Conservation (phyloP, 2,888 invertebrate genomes). For the Stomorhina lunata region DNA sequence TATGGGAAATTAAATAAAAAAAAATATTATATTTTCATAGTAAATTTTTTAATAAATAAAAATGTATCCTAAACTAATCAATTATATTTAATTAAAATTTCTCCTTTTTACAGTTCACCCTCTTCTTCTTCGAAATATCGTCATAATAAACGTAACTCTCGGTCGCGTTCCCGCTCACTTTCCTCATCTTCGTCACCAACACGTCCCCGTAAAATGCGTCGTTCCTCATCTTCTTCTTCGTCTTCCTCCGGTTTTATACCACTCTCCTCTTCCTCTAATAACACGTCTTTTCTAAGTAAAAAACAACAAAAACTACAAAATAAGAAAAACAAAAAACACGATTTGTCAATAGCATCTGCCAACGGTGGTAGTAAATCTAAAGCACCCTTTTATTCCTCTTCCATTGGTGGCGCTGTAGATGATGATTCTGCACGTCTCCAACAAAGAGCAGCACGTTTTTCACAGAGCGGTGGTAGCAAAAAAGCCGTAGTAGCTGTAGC, state of each 20-base stretch:
- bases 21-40: too few relatives aligned
- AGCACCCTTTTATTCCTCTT: slow-evolving; percentile 84
- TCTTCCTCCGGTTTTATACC: slow-evolving; percentile 74
- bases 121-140: slow-evolving; percentile 72
- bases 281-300: slow-evolving; percentile 67
- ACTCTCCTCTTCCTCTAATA: slow-evolving; percentile 70
- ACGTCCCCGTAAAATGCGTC: slow-evolving; percentile 81
- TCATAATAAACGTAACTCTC: slow-evolving; percentile 72
- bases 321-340: slow-evolving; percentile 75
- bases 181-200: slow-evolving; percentile 79
- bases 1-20: too few relatives aligned
- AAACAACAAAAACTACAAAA: slow-evolving; percentile 76
- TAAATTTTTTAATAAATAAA: too few relatives aligned
- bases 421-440: slow-evolving; percentile 89
- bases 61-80: neutral
- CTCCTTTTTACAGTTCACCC: slow-evolving; percentile 72
- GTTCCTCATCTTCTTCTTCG: slow-evolving; percentile 74
- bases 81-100: slow-evolving; percentile 1
- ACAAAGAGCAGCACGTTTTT: slow-evolving; percentile 94
- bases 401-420: slow-evolving; percentile 85
- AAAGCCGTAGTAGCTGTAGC: slow-evolving; percentile 76
- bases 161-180: slow-evolving; percentile 70
- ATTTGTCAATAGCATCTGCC: slow-evolving; percentile 34
- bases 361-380: slow-evolving; percentile 80
- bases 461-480: slow-evolving; percentile 72